Evolutionary conservation across 2,113 vertebrate species (phyloP).

Genomic region (Menura novaehollandiae): DNA sequence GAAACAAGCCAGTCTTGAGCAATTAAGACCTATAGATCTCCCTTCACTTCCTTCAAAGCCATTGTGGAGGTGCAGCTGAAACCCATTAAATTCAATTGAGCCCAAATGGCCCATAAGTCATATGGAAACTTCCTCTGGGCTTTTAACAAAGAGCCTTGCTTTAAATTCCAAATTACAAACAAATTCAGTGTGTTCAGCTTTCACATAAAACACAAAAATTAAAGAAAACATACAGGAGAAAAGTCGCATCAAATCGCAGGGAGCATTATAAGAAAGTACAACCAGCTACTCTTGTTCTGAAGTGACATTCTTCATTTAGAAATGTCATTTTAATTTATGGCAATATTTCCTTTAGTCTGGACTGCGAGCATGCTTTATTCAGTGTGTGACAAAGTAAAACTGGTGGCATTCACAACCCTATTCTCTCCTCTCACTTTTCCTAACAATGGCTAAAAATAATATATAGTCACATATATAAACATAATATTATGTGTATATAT

Average conservation of each 20-base stretch:
- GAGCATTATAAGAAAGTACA: not conserved
- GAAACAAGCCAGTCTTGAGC: slow-evolving; percentile 60
- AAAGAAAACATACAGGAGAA: slow-evolving; percentile 36
- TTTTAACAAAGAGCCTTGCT: slow-evolving; percentile 61
- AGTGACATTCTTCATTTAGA: not conserved
- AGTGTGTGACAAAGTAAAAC: not conserved
- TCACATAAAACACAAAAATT: slow-evolving; percentile 49
- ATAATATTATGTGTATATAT: not conserved
- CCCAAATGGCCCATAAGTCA: slow-evolving; percentile 73
- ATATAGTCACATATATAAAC: not conserved
- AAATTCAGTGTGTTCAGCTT: slow-evolving; percentile 55
- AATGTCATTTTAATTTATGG: not conserved
- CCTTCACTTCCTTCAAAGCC: slow-evolving; percentile 64
- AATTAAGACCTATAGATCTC: slow-evolving; percentile 61
- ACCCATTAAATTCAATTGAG: slow-evolving; percentile 71
- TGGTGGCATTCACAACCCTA: not conserved
- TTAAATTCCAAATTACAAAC: slow-evolving; percentile 63
- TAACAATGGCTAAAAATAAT: not conserved
- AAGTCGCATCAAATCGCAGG: slow-evolving; percentile 33
- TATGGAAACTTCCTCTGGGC: slow-evolving; percentile 66
- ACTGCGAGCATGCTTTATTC: not conserved
- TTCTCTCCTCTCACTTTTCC: not conserved
- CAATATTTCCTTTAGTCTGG: not conserved
- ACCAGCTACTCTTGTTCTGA: not conserved
- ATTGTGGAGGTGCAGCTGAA: slow-evolving; percentile 69